Percentiles rank a stretch among this genome's conserved stretches.
phyloP scores from a whole-genome alignment of 2,888 invertebrate species.

The Helicoverpa assulta region DNA sequence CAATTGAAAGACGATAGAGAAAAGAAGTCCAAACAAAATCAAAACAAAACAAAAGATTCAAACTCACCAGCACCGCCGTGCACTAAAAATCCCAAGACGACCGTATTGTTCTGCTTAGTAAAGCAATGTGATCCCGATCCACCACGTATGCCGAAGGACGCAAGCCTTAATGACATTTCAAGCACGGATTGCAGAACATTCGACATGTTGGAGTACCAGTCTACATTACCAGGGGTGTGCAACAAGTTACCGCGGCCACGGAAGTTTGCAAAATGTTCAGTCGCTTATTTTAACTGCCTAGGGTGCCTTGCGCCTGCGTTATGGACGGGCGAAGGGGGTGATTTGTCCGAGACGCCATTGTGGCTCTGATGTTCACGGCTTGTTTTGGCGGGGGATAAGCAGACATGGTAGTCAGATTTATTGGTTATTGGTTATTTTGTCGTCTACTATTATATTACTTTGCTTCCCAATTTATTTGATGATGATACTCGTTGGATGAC shows the following conservation, averaged over 20 bases:
- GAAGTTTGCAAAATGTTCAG: constrained; percentile 16
- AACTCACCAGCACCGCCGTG: constrained; percentile 20
- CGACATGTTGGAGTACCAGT: neutral
- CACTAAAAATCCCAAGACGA: neutral
- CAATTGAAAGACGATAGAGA: neutral
- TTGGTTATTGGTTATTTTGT: neutral
- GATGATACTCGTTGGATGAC: too few relatives aligned
- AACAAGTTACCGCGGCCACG: constrained; percentile 29
- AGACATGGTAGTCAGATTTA: neutral
- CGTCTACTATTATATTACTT: too few relatives aligned
- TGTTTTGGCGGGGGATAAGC: neutral
- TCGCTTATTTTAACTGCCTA: constrained; percentile 1
- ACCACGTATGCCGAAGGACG: constrained; percentile 22
- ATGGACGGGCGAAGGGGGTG: neutral
- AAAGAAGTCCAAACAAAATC: neutral
- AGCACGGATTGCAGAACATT: neutral
- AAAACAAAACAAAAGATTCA: neutral
- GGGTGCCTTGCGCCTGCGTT: constrained; percentile 38
- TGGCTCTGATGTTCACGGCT: neutral
- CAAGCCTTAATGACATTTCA: constrained; percentile 9
- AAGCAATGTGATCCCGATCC: constrained; percentile 26
- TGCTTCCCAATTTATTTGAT: too few relatives aligned
- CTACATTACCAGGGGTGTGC: constrained; percentile 4
- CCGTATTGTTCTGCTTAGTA: neutral
- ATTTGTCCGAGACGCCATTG: neutral